These are phyloP conservation scores for Pseudoatta argentina DNA, from an alignment of 1,140 invertebrate genomes.

Conservation along the genomic window DNA sequence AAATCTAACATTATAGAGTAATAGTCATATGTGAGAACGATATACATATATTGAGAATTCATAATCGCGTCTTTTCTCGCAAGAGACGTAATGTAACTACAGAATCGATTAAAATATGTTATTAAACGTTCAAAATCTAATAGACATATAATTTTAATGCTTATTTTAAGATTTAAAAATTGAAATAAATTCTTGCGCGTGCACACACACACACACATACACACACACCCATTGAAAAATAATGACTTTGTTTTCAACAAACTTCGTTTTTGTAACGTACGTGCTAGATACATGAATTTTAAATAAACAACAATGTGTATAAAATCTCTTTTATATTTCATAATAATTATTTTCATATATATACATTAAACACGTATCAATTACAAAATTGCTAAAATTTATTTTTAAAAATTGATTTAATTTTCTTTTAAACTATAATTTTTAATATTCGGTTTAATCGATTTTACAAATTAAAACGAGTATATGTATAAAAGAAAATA, in stretches of 20 bases:
- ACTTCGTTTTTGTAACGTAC: not conserved
- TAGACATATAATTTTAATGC: not conserved
- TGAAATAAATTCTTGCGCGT: not conserved
- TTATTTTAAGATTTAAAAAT: not conserved
- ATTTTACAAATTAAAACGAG: not conserved
- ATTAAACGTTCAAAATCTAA: not conserved
- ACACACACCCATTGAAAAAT: not conserved
- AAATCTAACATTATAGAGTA: conserved; percentile 2
- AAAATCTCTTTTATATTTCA: too few relatives aligned
- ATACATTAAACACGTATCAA: too few relatives aligned
- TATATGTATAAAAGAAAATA: not conserved
- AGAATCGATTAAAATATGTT: not conserved
- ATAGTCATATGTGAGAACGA: not conserved
- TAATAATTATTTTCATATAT: too few relatives aligned
- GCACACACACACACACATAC: not conserved
- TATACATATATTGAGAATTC: not conserved
- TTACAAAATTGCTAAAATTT: too few relatives aligned
- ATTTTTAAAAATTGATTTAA: not conserved
- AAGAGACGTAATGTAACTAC: not conserved
- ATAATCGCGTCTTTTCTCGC: conserved; percentile 3
- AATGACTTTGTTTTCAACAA: not conserved
- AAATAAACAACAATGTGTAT: too few relatives aligned
- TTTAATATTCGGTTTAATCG: not conserved
- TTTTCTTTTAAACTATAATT: not conserved
- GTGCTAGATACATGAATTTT: too few relatives aligned